Percentiles rank a stretch among this genome's conserved stretches.
Evolutionary conservation across 2,113 vertebrate genomes (phyloP).

Genomic region (Upupa epops): DNA sequence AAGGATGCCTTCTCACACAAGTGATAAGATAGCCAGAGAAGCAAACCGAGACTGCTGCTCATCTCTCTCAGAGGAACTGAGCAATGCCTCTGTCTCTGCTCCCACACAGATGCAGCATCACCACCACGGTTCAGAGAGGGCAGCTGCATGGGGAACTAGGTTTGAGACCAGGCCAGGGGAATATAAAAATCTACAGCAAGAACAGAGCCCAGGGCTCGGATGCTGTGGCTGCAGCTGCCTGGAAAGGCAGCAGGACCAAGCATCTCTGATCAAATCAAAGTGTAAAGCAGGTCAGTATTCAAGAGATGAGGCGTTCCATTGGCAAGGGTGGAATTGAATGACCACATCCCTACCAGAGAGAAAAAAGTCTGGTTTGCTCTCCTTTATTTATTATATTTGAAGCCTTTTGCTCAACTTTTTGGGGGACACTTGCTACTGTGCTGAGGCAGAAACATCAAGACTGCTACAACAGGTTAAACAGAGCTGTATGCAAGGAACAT

Average conservation of each 20-base stretch:
- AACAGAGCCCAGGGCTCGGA: accelerated
- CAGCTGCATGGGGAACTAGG: accelerated
- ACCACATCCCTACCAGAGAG: neutral
- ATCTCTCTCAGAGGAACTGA: neutral
- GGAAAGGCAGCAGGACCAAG: neutral
- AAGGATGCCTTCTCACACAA: neutral
- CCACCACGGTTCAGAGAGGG: neutral
- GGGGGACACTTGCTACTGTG: neutral
- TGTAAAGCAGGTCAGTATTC: neutral
- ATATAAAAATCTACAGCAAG: neutral
- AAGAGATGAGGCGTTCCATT: neutral
- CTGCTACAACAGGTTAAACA: neutral
- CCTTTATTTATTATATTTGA: neutral
- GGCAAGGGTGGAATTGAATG: neutral
- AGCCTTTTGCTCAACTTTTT: neutral
- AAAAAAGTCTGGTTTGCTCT: neutral
- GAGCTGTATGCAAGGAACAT: neutral
- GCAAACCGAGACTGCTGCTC: neutral
- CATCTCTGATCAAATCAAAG: neutral
- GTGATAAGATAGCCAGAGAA: neutral
- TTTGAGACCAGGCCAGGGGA: too few species aligned
- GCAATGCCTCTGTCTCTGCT: neutral
- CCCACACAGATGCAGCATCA: neutral
- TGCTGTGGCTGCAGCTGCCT: neutral
- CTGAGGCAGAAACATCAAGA: neutral